Evolutionary conservation across 2,113 vertebrate genomes (phyloP), one percentile per base, ranked within the genome.

Genomic region (Corapipo altera): DNA sequence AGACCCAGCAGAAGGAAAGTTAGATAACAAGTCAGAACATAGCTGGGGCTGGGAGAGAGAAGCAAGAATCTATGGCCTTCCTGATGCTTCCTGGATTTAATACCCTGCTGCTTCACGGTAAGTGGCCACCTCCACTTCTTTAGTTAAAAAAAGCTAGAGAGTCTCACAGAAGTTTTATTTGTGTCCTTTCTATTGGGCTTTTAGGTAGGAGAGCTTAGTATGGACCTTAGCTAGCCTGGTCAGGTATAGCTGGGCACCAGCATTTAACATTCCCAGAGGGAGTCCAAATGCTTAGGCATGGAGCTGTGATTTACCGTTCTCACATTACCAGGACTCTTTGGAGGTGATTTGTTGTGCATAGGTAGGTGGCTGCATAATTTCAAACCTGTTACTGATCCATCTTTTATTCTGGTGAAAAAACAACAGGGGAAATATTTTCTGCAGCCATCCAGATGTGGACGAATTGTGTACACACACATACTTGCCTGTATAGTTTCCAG

Each of bases 391-490:
- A 22, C 16, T 15, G 6, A 32, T 79, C 1, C 11, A 35, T 70
- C 51, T 80, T 83, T 71, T 70, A 48, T 67, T 39, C 85, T 13
- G 1, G 23, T 51, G 51, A 70, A 8, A 66, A 70, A 74, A 32
- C 8, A 62, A 16, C 1, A 7, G 39, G 15, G 85, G 13, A 59
- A 59, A 20, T 73, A 32, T 30, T 57, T 66, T 43, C 37, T 70
- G 43, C 54, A 62, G 5, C 9, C 3, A 33, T 41, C 28, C 20
- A 49, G 37, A 9, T 21, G 55, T 78, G 52, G 12, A 14, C 59
- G 30, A 32, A 81, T 59, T 78, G 19, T n/a, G 6, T 26, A 4
- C 0, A 1, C n/a, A 19, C 0, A 1, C 9, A 21, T 8, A 18
- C 27, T 23, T 72, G 30, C 28, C n/a, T 24, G 12, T 55, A 32